Base-by-base conservation (phyloP, 2,797 vertebrate species). In the Perodicticus potto region DNA sequence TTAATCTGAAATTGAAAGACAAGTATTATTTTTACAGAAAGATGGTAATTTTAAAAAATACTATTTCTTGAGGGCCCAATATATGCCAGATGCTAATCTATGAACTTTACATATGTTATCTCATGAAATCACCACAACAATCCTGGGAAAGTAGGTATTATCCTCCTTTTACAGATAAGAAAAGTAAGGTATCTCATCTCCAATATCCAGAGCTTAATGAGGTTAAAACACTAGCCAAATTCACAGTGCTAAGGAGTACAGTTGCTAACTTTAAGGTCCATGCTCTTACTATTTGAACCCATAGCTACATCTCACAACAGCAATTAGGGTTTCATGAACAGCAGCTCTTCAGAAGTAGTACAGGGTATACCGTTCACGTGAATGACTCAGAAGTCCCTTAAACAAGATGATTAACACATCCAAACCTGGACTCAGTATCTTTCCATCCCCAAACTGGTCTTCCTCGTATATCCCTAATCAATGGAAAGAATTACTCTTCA, bases 11-110 rank as follows among this genome's bases (percentile, higher is more conserved):
- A 74, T 3, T 91, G 59, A 69, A 87, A 14, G 29, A 59, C 76
- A 93, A 43, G 40, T 49, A 85, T 22, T 81, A 83, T 53, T 86
- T 86, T 91, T 80, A 94, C 29, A 86, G 55, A 86, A 73, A 59
- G 32, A 87, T 53, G 9, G 12, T 49, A 49, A 90, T 86, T 90
- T 86, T 59, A 57, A 83, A 74, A 92, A 49, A 53, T n/a, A 59
- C 5, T 45, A 19, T 67, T 69, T 69, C 37, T 69, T 83, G 27
- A 43, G n/a, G 53, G 43, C 3, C 49, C 29, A 76, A 34, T 23
- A 49, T 40, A 89, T 70, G 2, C 32, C 55, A 80, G 34, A 65
- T 76, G 40, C 40, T 81, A 72, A 70, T 61, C 84, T 77, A 83
- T 82, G 43, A 76, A 37, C 61, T 76, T 61, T 57, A 74, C 25